Base-by-base conservation (phyloP, 2,888 invertebrate genomes). In the Charanyca ferruginea region DNA sequence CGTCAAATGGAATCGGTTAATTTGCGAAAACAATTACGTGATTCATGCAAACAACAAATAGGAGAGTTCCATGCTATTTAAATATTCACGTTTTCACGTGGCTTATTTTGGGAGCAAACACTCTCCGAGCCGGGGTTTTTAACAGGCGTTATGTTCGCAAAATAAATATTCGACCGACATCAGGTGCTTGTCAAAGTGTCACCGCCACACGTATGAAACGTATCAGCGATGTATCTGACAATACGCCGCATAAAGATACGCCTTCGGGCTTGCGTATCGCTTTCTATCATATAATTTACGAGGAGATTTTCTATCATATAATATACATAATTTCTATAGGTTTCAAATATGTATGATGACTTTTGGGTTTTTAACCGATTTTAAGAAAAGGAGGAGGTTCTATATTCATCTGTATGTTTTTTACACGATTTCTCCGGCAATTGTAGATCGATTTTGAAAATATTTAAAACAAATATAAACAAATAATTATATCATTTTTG, bases 141-240 rank as follows among this genome's bases (percentile, higher is more conserved):
- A 82, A 81, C 81, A 77, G 69, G 76, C 66, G 73, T 81, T 81
- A 59, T 83, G 71, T 80, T 79, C 58, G 62, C 52, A 65, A 81
- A 79, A 77, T 80, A 83, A 86, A 84, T 79, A 83, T 77, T 74
- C 55, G 38, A 59, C 54, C 49, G 72, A 44, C 70, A 60, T 77
- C 78, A 79, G 70, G 72, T 68, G 67, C 73, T 74, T 79, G 82
- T 80, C 83, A 83, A 79, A 77, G 60, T 83, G 86, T 85, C 85
- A 84, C 57, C 61, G 32, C 48, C 84, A 85, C 66, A 60, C 64
- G 51, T 49, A 57, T 60, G 57, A 32, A 53, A 53, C 63, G 48
- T 66, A 68, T 73, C 51, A 23, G 45, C 51, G n/a, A n/a, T n/a
- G 54, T 68, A 63, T 51, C 59, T 44, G 20, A 62, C 60, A 65